Evolutionary conservation across 2,888 invertebrate species (phyloP), one percentile per base, ranked within the genome.

Genomic region (Urechis unicinctus): DNA sequence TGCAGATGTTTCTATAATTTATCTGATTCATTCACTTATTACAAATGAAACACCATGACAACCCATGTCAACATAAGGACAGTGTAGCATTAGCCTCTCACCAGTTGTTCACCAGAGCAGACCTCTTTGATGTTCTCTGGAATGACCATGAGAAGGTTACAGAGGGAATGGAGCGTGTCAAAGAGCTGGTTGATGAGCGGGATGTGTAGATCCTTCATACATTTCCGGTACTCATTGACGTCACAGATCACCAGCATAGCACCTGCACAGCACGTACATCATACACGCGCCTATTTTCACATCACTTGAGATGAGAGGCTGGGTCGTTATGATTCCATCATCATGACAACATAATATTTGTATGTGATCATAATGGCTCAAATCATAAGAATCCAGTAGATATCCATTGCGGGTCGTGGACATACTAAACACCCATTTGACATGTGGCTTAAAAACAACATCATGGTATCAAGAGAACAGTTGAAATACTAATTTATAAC

Each of bases 201-300:
- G 6, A 91, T 86, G 53, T 86, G 83, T 55, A 88, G 81, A 49
- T 86, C 85, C 73, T 89, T 88, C n/a, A 86, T 88, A 73, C 90
- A 91, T 66, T 89, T 89, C 24, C 95, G 84, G 78, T 97, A 97
- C 79, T 96, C 96, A 71, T 95, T 95, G 66, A 98, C 89, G 82
- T 98, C 98, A 80, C 95, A 96, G 67, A 98, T 93, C 1, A 91
- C 92, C 75, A 93, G 88, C 91, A 98, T 93, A 0, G 96, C 96
- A 54, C 97, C 91, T 88, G 75, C 50, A 66, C 56, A 48, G n/a
- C 21, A 50, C 17, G 13, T 9, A 9, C 13, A 13, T 17, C 29
- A 48, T 2, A 48, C 45, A n/a, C 4, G 48, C 24, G 49, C 25
- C 49, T 13, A 3, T 22, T 1, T 24, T 21, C 22, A n/a, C n/a